Evolutionary conservation across 1,140 invertebrate species (phyloP), one percentile per base, ranked within the genome.

Genomic region (Drosophila grimshawi): DNA sequence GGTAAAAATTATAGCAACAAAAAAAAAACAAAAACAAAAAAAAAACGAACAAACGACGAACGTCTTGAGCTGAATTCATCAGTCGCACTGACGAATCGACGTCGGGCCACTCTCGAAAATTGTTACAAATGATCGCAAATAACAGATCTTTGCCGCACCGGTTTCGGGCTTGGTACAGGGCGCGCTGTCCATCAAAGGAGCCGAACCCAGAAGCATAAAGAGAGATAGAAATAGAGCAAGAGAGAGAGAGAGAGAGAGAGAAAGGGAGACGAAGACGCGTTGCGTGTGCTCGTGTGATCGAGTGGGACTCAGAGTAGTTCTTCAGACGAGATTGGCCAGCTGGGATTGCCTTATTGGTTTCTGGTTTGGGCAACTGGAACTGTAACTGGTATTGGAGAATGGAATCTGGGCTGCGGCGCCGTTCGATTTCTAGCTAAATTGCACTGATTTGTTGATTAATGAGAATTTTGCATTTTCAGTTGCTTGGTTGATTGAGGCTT

Each of bases 101-200:
- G 78, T 69, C 70, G 63, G 63, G 79, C 74, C 66, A 67, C 71
- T 80, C 82, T 89, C 73, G 73, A 88, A 91, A 92, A 92, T 91
- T 92, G 83, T 92, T 92, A 92, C 91, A 92, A 92, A 92, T 92
- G 91, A 92, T 92, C 80, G 85, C 91, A 92, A 92, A 92, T 92
- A 92, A 92, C 81, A 92, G 86, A 89, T 92, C 81, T 91, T 88
- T 86, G 76, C 83, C 79, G 79, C 82, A 86, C 66, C n/a, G 33
- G 48, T 51, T 49, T 30, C 66, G 59, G 49, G 51, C 59, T 53
- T 45, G 37, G 68, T 32, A n/a, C 60, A 41, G 35, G 60, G 45
- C 33, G 27, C 51, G 76, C 65, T 75, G 77, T 68, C 86, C 86
- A 90, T 90, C 86, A 90, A 90, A 90, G 86, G 82, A 86, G 78